phyloP scores from a whole-genome alignment of 2,888 invertebrate genomes.

The Aphodius sticticus region DNA sequence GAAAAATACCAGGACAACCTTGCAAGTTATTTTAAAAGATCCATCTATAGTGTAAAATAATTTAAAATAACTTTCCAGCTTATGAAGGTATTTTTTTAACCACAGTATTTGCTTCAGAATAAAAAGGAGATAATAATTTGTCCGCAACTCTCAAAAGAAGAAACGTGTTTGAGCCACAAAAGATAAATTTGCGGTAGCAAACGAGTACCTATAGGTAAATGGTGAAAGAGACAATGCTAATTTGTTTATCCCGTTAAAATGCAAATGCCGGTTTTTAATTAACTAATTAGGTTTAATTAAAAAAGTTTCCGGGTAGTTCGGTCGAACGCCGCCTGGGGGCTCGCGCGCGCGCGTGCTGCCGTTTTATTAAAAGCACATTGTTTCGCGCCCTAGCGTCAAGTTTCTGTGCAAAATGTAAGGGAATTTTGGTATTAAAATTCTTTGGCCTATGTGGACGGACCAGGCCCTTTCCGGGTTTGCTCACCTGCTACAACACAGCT shows the following conservation, averaged over 20 bases:
- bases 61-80: too few relatives aligned
- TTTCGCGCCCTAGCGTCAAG: not conserved
- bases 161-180: not conserved
- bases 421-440: not conserved
- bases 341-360: not conserved
- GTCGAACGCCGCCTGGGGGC: not conserved
- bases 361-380: not conserved
- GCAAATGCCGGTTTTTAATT: not conserved
- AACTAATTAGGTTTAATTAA: not conserved
- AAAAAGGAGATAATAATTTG: too few relatives aligned
- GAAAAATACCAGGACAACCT: not conserved
- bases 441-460: not conserved
- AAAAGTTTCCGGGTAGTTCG: not conserved
- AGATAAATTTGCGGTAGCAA: too few relatives aligned
- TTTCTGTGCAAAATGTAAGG: not conserved
- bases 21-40: too few relatives aligned
- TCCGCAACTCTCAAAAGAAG: not conserved
- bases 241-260: not conserved
- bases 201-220: not conserved
- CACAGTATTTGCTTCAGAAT: too few relatives aligned
- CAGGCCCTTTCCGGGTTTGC: not conserved
- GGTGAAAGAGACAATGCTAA: not conserved
- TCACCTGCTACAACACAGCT: not conserved
- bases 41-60: too few relatives aligned
- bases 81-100: too few relatives aligned